These are phyloP conservation scores for Synanthedon myopaeformis DNA, from an alignment of 2,888 invertebrate species.

Conservation along the genomic window DNA sequence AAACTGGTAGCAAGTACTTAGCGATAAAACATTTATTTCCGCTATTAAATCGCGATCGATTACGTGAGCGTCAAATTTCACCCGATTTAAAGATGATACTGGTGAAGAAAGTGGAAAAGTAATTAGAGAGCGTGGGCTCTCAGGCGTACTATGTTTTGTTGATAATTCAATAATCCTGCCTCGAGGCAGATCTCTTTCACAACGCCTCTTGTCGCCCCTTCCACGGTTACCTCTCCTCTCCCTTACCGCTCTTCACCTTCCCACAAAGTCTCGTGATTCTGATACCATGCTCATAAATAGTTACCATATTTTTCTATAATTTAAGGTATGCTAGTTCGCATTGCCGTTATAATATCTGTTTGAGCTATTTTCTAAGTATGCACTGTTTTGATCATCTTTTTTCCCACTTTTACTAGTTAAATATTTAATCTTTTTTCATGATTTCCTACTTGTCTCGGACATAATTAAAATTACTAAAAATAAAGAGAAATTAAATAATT, in stretches of 20 bases:
- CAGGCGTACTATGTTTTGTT: conserved; percentile 61
- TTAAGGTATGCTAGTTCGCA: neutral
- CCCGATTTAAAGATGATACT: conserved; percentile 43
- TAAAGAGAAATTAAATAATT: too few species aligned
- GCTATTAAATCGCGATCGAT: conserved; percentile 43
- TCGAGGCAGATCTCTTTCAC: conserved; percentile 45
- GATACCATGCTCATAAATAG: conserved; percentile 50
- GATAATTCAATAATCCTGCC: conserved; percentile 64
- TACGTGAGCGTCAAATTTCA: conserved; percentile 45
- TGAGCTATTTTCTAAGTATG: too few species aligned
- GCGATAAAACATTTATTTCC: conserved; percentile 23
- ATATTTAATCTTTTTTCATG: too few species aligned
- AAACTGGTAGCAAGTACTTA: conserved; percentile 12
- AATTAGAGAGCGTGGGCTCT: conserved; percentile 55
- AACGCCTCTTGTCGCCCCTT: conserved; percentile 22
- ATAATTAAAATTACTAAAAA: too few species aligned
- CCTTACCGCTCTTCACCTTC: conserved; percentile 13
- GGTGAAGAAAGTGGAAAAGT: conserved; percentile 41
- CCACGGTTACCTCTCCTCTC: neutral
- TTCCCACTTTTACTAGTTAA: too few species aligned
- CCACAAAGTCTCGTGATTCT: conserved; percentile 18
- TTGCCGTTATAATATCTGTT: too few species aligned
- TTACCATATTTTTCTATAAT: conserved; percentile 28
- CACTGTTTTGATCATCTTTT: too few species aligned
- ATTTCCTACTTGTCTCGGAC: too few species aligned